These are phyloP conservation scores for Nezara viridula DNA, from an alignment of 2,888 invertebrate species.

Conservation along the genomic window DNA sequence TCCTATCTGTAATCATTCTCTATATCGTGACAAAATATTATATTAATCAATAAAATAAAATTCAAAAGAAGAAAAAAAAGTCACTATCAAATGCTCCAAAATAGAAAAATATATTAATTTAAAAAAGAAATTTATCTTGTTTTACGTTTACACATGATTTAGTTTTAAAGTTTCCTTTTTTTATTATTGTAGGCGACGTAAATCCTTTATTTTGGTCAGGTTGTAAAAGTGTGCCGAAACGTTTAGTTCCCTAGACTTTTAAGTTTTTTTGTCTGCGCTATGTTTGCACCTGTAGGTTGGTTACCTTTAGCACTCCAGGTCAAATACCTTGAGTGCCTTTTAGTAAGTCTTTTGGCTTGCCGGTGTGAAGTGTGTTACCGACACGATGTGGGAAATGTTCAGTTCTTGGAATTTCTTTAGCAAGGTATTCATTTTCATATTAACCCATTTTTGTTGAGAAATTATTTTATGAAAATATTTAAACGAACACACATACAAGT, in stretches of 20 bases:
- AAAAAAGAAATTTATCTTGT: too few species aligned
- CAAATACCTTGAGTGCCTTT: constrained; percentile 39
- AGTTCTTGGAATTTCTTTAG: not conserved
- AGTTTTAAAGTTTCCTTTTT: too few species aligned
- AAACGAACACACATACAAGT: too few species aligned
- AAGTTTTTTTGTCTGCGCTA: not conserved
- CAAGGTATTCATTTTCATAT: not conserved
- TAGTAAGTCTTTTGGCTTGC: not conserved
- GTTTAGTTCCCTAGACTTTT: constrained; percentile 12
- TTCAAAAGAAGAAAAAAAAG: too few species aligned
- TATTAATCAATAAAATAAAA: too few species aligned
- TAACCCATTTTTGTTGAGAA: not conserved
- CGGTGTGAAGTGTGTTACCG: constrained; percentile 17
- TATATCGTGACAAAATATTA: too few species aligned
- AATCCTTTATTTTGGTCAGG: not conserved
- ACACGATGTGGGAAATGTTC: not conserved
- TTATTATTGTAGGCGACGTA: too few species aligned
- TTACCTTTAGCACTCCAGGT: constrained; percentile 43
- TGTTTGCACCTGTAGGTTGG: constrained; percentile 17
- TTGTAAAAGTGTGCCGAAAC: constrained; percentile 13
- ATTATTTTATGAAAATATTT: too few species aligned
- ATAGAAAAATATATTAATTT: too few species aligned
- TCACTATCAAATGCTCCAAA: too few species aligned
- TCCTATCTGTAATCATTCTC: too few species aligned
- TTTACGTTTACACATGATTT: too few species aligned